phyloP scores from a whole-genome alignment of 2,888 invertebrate species.

The Callosobruchus maculatus region DNA sequence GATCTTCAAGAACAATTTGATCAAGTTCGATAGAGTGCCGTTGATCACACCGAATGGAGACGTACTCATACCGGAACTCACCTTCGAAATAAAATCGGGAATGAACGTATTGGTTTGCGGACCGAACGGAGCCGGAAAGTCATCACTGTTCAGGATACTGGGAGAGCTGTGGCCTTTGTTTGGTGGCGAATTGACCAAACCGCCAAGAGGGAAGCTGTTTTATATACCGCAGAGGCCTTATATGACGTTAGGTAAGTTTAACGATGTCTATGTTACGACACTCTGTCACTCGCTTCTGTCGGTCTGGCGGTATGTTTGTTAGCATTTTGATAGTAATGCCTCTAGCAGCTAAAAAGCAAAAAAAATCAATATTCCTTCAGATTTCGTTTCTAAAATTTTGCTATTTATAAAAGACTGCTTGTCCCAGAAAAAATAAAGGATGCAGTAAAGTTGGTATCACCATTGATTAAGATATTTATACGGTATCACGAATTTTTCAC shows the following conservation, averaged over 20 bases:
- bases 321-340: too few relatives aligned
- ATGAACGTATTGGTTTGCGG: conserved; percentile 98
- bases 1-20: conserved; percentile 81
- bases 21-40: conserved; percentile 89
- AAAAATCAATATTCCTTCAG: too few relatives aligned
- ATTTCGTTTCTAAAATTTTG: too few relatives aligned
- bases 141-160: conserved; percentile 91
- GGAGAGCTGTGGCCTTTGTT: conserved; percentile 98
- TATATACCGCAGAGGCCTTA: conserved; percentile 97
- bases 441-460: too few relatives aligned
- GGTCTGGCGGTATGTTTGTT: too few relatives aligned
- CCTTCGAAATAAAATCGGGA: conserved; percentile 84
- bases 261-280: too few relatives aligned
- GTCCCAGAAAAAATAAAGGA: too few relatives aligned
- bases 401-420: too few relatives aligned
- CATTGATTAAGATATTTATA: too few relatives aligned
- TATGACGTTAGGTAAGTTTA: conserved; percentile 70
- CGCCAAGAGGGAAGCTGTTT: conserved; percentile 92
- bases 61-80: conserved; percentile 81
- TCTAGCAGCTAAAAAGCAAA: too few relatives aligned
- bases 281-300: too few relatives aligned
- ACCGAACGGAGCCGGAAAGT: conserved; percentile 98
- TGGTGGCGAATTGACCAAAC: conserved; percentile 87
- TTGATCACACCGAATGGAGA: conserved; percentile 98
- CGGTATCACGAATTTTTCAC: too few relatives aligned